Percentiles rank a stretch among this genome's conserved stretches.
Conservation (phyloP, 2,113 vertebrate genomes). For the Tragelaphus buxtoni region DNA sequence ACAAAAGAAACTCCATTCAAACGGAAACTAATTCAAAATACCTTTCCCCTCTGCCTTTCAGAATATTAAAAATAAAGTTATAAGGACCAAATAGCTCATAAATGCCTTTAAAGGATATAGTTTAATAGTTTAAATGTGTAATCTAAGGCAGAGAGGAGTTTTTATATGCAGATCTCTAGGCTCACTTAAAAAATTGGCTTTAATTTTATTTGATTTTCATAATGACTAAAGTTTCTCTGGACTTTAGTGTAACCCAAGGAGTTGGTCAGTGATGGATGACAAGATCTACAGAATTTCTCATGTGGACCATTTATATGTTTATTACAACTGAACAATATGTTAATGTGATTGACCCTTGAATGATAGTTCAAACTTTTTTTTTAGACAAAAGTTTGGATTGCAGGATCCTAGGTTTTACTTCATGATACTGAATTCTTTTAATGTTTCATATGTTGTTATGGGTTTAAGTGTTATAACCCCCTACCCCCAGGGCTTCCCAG, state of each 20-base stretch:
- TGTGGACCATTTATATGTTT: neutral
- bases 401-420: neutral
- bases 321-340: neutral
- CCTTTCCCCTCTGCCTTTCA: neutral
- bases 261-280: neutral
- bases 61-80: neutral
- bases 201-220: neutral
- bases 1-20: neutral
- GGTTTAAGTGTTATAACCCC: neutral
- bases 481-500: neutral
- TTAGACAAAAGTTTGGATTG: neutral
- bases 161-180: neutral
- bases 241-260: neutral
- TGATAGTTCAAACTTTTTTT: neutral
- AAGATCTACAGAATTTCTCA: neutral
- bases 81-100: neutral
- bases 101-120: neutral
- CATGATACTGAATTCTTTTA: neutral
- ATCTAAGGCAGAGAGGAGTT: neutral
- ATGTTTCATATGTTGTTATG: neutral
- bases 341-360: neutral
- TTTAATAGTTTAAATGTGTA: neutral
- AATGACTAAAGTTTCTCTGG: neutral
- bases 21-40: neutral
- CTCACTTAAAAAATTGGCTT: neutral